These are phyloP conservation scores for Masnerella sp. DNA, from an alignment of 2,888 invertebrate genomes.

Conservation along the genomic window DNA sequence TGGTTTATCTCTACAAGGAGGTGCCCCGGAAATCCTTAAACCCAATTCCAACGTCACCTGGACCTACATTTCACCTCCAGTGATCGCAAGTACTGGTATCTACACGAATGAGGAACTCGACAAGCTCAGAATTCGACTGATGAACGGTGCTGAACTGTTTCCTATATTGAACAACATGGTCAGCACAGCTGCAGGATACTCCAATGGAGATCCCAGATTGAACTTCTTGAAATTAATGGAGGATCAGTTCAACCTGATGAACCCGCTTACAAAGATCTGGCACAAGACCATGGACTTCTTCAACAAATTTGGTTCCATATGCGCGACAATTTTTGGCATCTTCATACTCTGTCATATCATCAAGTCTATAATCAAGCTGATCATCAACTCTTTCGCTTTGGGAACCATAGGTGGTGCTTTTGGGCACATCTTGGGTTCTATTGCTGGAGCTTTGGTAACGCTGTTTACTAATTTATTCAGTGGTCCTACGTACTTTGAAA, in stretches of 20 bases:
- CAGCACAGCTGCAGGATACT: not conserved
- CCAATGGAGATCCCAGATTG: not conserved
- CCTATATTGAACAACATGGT: slow-evolving; percentile 10
- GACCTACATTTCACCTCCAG: not conserved
- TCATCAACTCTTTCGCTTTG: slow-evolving; percentile 20
- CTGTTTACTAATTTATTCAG: not conserved
- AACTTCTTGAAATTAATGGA: not conserved
- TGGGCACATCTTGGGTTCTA: slow-evolving; percentile 2
- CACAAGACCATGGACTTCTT: slow-evolving; percentile 1
- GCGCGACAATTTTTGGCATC: slow-evolving; percentile 13
- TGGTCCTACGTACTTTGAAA: slow-evolving; percentile 6
- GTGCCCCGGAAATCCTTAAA: not conserved
- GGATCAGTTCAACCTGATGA: not conserved
- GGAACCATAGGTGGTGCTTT: slow-evolving; percentile 9
- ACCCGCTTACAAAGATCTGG: not conserved
- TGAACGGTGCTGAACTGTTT: not conserved
- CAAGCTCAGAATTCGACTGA: not conserved
- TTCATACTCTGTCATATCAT: slow-evolving; percentile 20
- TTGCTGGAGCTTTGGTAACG: not conserved
- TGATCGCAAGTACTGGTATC: slow-evolving; percentile 3
- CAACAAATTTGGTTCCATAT: not conserved
- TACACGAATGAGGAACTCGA: not conserved
- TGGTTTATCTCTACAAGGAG: not conserved
- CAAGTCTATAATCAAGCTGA: slow-evolving; percentile 12
- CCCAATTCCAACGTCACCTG: not conserved